These are phyloP conservation scores for Limonius californicus DNA, from an alignment of 1,140 invertebrate species.

Conservation along the genomic window DNA sequence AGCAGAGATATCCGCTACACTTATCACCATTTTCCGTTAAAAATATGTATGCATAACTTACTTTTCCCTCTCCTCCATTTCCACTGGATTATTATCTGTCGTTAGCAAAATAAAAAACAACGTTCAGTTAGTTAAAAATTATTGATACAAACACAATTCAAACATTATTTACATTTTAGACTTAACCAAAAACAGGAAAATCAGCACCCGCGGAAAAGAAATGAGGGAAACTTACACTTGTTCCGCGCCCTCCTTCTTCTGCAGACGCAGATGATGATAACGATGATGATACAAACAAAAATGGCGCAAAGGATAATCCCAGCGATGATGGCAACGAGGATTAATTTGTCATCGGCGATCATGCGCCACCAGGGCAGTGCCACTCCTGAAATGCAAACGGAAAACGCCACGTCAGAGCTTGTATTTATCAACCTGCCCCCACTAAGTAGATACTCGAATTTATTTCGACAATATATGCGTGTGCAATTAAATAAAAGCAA, in stretches of 20 bases:
- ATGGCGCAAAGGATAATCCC: conserved; percentile 72
- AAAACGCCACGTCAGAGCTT: too few relatives aligned
- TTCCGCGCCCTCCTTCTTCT: conserved; percentile 71
- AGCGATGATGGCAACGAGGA: conserved; percentile 70
- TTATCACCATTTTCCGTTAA: neutral
- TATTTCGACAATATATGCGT: too few relatives aligned
- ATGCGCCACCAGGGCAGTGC: conserved; percentile 69
- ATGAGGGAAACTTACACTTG: conserved; percentile 72
- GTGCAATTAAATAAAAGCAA: too few relatives aligned
- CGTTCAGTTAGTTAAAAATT: neutral
- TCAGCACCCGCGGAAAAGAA: neutral
- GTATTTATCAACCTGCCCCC: too few relatives aligned
- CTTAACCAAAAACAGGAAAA: neutral
- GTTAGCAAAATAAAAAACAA: conserved; percentile 40
- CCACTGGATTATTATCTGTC: conserved; percentile 72
- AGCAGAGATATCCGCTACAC: neutral
- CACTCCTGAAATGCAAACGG: conserved; percentile 51
- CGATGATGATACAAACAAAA: conserved; percentile 78
- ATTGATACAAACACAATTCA: too few relatives aligned
- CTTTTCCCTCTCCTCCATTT: conserved; percentile 79
- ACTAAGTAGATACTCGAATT: too few relatives aligned
- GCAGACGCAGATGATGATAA: conserved; percentile 78
- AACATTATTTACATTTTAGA: too few relatives aligned
- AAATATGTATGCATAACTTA: conserved; percentile 58
- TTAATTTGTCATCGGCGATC: conserved; percentile 69